Evolutionary conservation across 1,140 invertebrate species (phyloP).

Genomic region (Drosophila murphyi): DNA sequence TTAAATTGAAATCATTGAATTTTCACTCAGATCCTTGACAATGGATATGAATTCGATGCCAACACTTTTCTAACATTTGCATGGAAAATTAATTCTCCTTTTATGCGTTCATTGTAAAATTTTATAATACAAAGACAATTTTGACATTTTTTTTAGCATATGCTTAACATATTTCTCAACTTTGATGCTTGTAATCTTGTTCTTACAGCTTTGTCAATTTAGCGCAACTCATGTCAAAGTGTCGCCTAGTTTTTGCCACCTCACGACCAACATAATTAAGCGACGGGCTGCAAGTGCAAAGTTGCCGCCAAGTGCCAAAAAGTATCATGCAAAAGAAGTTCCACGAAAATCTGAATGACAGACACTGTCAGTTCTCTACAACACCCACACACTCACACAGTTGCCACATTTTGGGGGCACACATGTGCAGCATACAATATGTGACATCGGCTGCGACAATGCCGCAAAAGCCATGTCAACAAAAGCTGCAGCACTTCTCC

Average conservation of each 20-base stretch:
- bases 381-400: slow-evolving; percentile 15
- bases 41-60: too few relatives aligned
- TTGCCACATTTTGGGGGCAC: slow-evolving; percentile 6
- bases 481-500: slow-evolving; percentile 48
- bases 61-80: too few relatives aligned
- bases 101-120: neutral
- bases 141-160: neutral
- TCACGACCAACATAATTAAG: slow-evolving; percentile 66
- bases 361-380: slow-evolving; percentile 56
- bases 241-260: slow-evolving; percentile 54
- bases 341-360: slow-evolving; percentile 68
- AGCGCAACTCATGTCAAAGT: slow-evolving; percentile 52
- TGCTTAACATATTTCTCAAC: slow-evolving; percentile 1
- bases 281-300: slow-evolving; percentile 60
- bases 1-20: too few relatives aligned
- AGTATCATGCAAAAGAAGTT: slow-evolving; percentile 58
- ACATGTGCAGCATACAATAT: slow-evolving; percentile 65
- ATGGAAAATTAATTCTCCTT: too few relatives aligned
- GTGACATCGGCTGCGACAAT: slow-evolving; percentile 77
- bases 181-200: neutral
- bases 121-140: neutral
- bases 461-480: slow-evolving; percentile 77
- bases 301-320: slow-evolving; percentile 60
- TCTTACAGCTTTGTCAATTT: slow-evolving; percentile 36
- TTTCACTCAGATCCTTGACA: too few relatives aligned